Base-by-base conservation (phyloP, 2,797 vertebrate species). In the Ceyx erithaca region DNA sequence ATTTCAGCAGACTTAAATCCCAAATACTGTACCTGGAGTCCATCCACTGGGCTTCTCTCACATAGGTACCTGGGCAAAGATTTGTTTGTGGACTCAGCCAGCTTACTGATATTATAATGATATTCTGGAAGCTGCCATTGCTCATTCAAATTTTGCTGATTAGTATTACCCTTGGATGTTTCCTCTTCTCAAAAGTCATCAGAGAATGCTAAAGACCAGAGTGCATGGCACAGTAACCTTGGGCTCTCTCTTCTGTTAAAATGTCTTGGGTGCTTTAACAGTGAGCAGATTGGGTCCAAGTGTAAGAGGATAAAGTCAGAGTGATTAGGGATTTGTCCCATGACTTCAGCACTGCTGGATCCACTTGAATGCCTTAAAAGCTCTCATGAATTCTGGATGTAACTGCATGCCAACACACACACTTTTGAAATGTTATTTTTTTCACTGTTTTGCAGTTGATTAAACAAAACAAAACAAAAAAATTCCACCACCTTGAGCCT, bases 301-400 rank as follows among this genome's bases (percentile, higher is more conserved):
- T 73, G 55, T 96, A 95, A 92, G 86, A 96, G 78, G 90, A 95
- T 95, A 89, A 96, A 94, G 71, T 48, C 80, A 72, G 71, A 91
- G 70, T 64, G 77, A 90, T 95, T 95, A 94, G 57, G 92, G 90
- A 94, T 94, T 96, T 94, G 75, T 95, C 72, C 83, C 69, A 28
- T 85, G 89, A 90, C 80, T 95, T 95, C 83, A 83, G 51, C 70
- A 45, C 54, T 78, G 64, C 67, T 82, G 67, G 80, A 91, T 90
- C 55, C 54, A 85, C 87, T 45, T 58, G 85, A 88, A 90, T 1
- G 19, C 68, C 40, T 87, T 93, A 86, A 86, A 91, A 89, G 31
- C 11, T 41, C 52, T 93, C 77, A 67, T 87, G 81, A 95, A 85
- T 93, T 87, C 93, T 80, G 67, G 68, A 80, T 2, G 0, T 25